Evolutionary conservation across 1,140 invertebrate genomes (phyloP), one percentile per base, ranked within the genome.

Genomic region (Lordiphosa mommai): DNA sequence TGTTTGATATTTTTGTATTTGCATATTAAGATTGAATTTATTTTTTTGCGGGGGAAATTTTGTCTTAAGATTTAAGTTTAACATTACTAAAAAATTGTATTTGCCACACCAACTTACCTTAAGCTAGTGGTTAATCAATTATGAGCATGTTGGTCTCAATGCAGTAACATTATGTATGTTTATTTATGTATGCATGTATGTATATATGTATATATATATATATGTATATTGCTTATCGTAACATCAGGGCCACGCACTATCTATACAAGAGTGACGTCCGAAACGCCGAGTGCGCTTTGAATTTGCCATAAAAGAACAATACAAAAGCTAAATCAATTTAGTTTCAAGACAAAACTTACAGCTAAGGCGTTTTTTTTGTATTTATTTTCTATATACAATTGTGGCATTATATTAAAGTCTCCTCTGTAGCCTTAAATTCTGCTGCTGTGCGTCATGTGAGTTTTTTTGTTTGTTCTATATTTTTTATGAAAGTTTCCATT

Each of bases 161-260:
- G 64, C 65, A 68, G 56, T 68, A 57, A 64, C 40, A 73, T 55
- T 49, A 55, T 64, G 38, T 77, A 40, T 17, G 27, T 51, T n/a
- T n/a, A 41, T 40, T 20, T 68, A 41, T 51, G 27, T 52, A 16
- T 53, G 60, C 50, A 34, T 33, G 29, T 47, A 23, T 48, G 14
- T 34, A 37, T 64, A 53, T 44, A 55, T 65, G 47, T 67, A 38
- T 47, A 50, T 51, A 51, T 61, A 49, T 37, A 61, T 67, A 61
- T 79, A 52, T 53, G 33, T 44, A 61, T 84, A 84, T 84, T 84
- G 79, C 79, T 84, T 84, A 84, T 84, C 61, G 58, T 84, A 84
- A 79, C 79, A 79, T 84, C 40, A 58, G 77, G 67, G 74, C 64
- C 72, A 76, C 71, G 67, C 76, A 69, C 76, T 40, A 64, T 67